phyloP scores from a whole-genome alignment of 2,888 invertebrate species.

The Stomorhina lunata region DNA sequence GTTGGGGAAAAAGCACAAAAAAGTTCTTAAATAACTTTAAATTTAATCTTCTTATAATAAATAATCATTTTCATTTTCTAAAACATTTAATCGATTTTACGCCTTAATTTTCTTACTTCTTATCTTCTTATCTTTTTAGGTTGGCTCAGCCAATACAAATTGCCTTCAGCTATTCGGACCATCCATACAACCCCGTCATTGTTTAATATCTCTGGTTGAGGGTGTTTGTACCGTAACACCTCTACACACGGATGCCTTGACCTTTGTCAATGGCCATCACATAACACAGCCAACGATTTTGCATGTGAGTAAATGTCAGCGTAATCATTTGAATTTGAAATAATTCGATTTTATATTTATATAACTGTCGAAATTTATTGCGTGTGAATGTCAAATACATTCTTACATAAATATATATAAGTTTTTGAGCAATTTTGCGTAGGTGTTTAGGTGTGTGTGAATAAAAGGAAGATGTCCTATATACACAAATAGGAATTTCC shows the following conservation, averaged over 20 bases:
- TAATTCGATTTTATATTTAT: conserved; percentile 21
- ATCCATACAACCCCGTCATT: conserved; percentile 96
- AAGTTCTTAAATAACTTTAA: too few species aligned
- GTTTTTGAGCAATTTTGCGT: neutral
- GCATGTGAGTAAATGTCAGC: conserved; percentile 82
- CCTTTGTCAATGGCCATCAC: conserved; percentile 95
- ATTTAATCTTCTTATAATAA: too few species aligned
- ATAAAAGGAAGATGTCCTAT: too few species aligned
- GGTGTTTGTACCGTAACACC: conserved; percentile 97
- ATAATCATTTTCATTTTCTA: too few species aligned
- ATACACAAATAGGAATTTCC: too few species aligned
- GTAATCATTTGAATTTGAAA: neutral
- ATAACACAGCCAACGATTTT: conserved; percentile 95
- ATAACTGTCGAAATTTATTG: conserved; percentile 11
- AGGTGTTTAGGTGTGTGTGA: neutral
- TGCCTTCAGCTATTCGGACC: conserved; percentile 91
- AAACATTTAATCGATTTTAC: too few species aligned
- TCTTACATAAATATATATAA: too few species aligned
- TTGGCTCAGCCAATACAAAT: conserved; percentile 89
- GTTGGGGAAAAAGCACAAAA: neutral
- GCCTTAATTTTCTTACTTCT: neutral
- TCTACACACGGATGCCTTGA: conserved; percentile 94
- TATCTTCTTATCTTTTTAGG: conserved; percentile 78
- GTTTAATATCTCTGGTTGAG: conserved; percentile 95
- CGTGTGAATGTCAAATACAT: conserved; percentile 9